Percentiles rank a stretch among this genome's conserved stretches.
phyloP scores from a whole-genome alignment of 2,113 vertebrate species.

The Brachypodius melanocephalos region DNA sequence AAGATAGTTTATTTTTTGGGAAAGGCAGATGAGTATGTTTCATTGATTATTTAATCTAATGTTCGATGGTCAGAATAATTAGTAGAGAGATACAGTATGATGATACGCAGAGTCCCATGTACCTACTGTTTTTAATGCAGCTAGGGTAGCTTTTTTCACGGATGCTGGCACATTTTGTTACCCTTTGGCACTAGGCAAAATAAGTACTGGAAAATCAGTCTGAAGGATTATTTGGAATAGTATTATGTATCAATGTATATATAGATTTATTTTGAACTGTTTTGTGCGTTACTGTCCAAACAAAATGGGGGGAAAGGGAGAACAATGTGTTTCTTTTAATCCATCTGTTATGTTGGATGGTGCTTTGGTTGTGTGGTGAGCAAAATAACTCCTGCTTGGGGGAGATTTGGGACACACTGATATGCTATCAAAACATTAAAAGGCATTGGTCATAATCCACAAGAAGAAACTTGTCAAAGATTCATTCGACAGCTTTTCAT shows the following conservation, averaged over 20 bases:
- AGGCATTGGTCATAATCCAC: neutral
- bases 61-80: neutral
- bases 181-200: neutral
- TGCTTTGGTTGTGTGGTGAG: neutral
- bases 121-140: neutral
- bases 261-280: neutral
- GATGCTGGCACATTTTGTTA: neutral
- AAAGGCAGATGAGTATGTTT: neutral
- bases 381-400: neutral
- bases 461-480: neutral
- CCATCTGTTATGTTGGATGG: neutral
- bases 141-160: neutral
- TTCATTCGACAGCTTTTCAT: neutral
- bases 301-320: rapidly evolving
- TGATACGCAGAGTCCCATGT: rapidly evolving
- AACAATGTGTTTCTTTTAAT: neutral
- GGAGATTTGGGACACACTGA: neutral
- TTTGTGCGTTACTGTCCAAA: neutral
- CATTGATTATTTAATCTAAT: neutral
- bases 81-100: neutral
- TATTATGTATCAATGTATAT: neutral
- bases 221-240: neutral
- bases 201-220: neutral
- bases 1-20: neutral
- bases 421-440: neutral